Evolutionary conservation across 2,797 vertebrate genomes (phyloP).

Genomic region (Aplochiton taeniatus): DNA sequence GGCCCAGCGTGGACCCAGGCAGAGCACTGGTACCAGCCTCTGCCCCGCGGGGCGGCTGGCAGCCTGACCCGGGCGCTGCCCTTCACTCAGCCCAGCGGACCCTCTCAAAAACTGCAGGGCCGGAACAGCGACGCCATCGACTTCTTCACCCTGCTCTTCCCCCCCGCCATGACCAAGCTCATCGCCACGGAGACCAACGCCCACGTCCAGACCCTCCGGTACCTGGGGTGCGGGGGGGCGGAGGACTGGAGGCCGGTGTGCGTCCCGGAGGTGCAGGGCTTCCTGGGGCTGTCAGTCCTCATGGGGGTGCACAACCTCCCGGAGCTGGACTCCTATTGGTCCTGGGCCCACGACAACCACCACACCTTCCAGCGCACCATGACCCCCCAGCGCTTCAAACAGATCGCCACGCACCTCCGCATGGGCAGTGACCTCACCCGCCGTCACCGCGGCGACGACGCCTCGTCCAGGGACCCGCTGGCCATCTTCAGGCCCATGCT

Average conservation of each 20-base stretch:
- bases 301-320: conserved; percentile 75
- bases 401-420: conserved; percentile 67
- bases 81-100: conserved; percentile 65
- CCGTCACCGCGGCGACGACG: background rate
- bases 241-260: conserved; percentile 67
- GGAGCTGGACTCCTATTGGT: conserved; percentile 73
- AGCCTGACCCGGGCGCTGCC: conserved; percentile 17
- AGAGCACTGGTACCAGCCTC: conserved; percentile 50
- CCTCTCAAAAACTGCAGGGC: conserved; percentile 48
- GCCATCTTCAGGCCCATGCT: conserved; percentile 72
- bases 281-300: conserved; percentile 75
- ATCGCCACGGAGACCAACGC: conserved; percentile 74
- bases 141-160: conserved; percentile 77
- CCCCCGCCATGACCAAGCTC: conserved; percentile 58
- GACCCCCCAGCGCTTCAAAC: conserved; percentile 71
- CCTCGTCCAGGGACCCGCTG: conserved; percentile 54
- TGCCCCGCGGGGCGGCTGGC: background rate
- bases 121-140: conserved; percentile 73
- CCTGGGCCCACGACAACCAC: conserved; percentile 69
- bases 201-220: conserved; percentile 56
- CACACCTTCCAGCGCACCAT: conserved; percentile 73
- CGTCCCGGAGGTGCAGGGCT: conserved; percentile 69
- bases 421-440: conserved; percentile 65
- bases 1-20: conserved; percentile 60
- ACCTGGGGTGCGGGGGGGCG: conserved; percentile 30